A percentile compares a stretch with the other conserved stretches of the same genome.
phyloP scores from a whole-genome alignment of 2,113 vertebrate genomes.

The Microtus ochrogaster region DNA sequence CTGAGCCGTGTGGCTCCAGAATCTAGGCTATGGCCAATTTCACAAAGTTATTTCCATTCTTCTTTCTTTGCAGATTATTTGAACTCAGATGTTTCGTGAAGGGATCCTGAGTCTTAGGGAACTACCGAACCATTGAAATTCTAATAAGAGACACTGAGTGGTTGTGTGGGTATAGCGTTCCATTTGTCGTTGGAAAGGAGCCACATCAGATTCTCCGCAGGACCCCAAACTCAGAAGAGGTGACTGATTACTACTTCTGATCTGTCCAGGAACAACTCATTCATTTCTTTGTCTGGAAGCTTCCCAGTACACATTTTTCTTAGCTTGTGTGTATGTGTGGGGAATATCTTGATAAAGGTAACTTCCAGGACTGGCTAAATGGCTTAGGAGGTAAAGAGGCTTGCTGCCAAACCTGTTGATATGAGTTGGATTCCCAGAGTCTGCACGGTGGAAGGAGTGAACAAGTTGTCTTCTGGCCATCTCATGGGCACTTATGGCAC shows the following conservation, averaged over 20 bases:
- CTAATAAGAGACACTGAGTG: not conserved
- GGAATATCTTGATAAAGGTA: not conserved
- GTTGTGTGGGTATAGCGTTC: not conserved
- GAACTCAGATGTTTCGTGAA: not conserved
- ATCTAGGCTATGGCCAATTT: not conserved
- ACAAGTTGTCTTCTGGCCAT: not conserved
- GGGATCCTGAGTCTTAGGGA: not conserved
- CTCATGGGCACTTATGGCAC: not conserved
- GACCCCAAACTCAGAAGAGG: not conserved
- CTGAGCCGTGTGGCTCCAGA: not conserved
- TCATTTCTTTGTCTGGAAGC: not conserved
- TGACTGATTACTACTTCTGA: not conserved
- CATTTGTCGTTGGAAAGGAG: not conserved
- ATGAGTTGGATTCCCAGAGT: not conserved
- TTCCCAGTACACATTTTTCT: not conserved
- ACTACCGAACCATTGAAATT: not conserved
- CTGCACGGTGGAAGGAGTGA: not conserved
- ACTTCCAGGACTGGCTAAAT: not conserved
- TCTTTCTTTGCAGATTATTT: not conserved
- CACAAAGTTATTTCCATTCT: not conserved
- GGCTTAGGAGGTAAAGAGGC: not conserved
- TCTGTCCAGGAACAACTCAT: not conserved
- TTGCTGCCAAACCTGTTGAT: not conserved
- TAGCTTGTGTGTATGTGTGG: not conserved
- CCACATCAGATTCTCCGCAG: not conserved